Evolutionary conservation across 2,797 vertebrate species (phyloP), one percentile per base, ranked within the genome.

Genomic region (Typhlichthys eigenmanni): DNA sequence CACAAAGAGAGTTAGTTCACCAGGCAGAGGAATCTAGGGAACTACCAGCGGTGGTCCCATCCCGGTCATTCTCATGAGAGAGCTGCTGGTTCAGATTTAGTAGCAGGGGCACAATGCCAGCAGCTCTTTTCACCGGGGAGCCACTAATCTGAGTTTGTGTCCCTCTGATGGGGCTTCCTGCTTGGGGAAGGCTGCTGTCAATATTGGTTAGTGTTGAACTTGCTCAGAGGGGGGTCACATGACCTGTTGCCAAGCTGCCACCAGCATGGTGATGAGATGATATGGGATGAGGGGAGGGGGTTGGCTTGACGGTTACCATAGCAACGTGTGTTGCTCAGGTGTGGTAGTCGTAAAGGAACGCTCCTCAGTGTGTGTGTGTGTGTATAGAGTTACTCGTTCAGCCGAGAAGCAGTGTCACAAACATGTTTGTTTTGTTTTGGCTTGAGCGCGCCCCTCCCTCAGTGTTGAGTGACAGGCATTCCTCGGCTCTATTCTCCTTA

Each of bases 91-190:
- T 88, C 87, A 76, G 71, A 86, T 88, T 86, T 88, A 75, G 75
- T 66, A 73, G 75, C 47, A 16, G 46, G 74, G 83, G 80, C 83
- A 68, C 55, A 24, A 52, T 82, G 82, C 87, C 87, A 87, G 66
- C 55, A 57, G 38, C 54, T 84, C 81, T 78, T 88, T 87, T 88
- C 83, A 86, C 66, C 48, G 64, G 71, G 84, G 86, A 90, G 82
- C 84, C 72, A 66, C 85, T 88, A 86, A 88, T 89, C 83, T 87
- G 72, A 85, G 79, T 83, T 82, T 87, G 78, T 82, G 82, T 88
- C 81, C 80, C 78, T 79, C 82, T 84, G 75, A 88, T 84, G 82
- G 85, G 67, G 74, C 85, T 88, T 90, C 86, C 87, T 85, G 84
- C 79, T 82, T 75, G 72, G 79, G 85, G 81, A 75, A 86, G 83